Base-by-base conservation (phyloP, 92 coral and sea anemone species). In the Muricea muricata region DNA sequence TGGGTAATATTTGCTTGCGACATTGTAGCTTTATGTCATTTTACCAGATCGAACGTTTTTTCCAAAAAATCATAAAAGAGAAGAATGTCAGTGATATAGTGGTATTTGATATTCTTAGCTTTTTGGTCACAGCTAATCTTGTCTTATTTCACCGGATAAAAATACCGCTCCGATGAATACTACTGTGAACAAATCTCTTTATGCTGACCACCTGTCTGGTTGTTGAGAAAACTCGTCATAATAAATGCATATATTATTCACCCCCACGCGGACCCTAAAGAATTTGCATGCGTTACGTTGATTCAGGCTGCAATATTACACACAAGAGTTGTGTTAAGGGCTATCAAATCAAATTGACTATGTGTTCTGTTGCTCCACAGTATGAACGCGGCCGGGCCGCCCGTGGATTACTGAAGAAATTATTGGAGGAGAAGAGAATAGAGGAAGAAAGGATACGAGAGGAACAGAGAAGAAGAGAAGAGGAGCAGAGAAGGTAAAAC, bases 331-430 rank as follows among this genome's bases (percentile, higher is more conserved):
- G 28, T 26, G 70, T n/a, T 28, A 13, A 41, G 60, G 21, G 34
- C 33, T 24, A 45, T 13, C 33, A 34, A 35, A 34, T 17, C 50
- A n/a, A 70, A 42, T 23, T 3, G 20, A 41, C 33, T 24, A 57
- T 57, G 54, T 18, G 25, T 57, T 23, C 66, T 50, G 40, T 20
- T 10, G 37, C 61, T 48, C 56, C 75, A 41, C 73, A 95, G 98
- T 95, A 82, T 57, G 97, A 95, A 80, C 90, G 98, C 67, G 89
- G 97, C 24, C 93, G 97, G 12, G 92, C 91, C 41, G 98, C 98
- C 7, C 93, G 95, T 34, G 89, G 57, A 6, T 69, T 95, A 66
- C 84, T 93, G 76, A 93, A 85, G 76, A 90, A 82, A 40, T 84
- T 95, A 58, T 83, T 93, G 35, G 98, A 95, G 77, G 97, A 93